Percentiles rank a stretch among this genome's conserved stretches.
These are phyloP conservation scores for Lithophane semibrunnea DNA, from an alignment of 2,888 invertebrate genomes.

Conservation along the genomic window DNA sequence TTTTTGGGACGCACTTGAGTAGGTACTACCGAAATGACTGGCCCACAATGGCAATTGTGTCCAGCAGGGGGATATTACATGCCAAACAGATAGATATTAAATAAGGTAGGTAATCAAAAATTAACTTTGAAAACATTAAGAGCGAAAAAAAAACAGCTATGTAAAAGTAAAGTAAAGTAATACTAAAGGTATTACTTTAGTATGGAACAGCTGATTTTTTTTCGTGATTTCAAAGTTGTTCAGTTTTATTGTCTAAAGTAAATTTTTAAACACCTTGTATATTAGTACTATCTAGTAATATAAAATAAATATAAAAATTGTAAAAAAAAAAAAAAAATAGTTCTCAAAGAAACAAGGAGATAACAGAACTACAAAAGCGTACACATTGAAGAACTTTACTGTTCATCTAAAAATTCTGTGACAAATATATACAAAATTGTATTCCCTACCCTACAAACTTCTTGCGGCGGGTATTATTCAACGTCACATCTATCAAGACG, in stretches of 20 bases:
- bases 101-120: no score
- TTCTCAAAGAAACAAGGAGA: neutral
- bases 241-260: no score
- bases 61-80: neutral
- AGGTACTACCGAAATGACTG: neutral
- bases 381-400: neutral
- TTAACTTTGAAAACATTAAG: no score
- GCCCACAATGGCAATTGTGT: neutral
- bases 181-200: no score
- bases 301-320: no score
- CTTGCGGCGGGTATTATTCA: neutral
- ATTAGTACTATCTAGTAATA: no score
- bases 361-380: neutral
- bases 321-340: neutral
- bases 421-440: neutral
- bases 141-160: no score
- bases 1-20: neutral
- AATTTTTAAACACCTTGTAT: no score
- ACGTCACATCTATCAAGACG: slow-evolving; percentile 13
- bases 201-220: no score
- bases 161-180: no score
- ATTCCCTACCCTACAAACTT: neutral
- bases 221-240: no score
- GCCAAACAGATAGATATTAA: neutral
- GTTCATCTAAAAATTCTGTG: neutral